Base-by-base conservation (phyloP, 2,888 invertebrate genomes). In the Ennomos quercinarius region DNA sequence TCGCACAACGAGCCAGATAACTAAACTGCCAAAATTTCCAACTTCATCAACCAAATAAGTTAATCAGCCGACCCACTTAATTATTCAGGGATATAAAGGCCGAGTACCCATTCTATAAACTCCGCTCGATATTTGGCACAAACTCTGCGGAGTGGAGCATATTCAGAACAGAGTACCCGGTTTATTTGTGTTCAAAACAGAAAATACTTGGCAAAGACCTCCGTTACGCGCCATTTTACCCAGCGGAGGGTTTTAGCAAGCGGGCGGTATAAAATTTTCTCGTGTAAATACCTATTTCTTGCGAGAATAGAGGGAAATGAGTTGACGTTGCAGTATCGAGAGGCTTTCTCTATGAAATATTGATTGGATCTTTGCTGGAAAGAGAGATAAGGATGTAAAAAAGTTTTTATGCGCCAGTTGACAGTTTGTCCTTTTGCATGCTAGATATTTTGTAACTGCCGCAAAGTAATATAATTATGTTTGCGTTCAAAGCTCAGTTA, bases 161-260 rank as follows among this genome's bases (percentile, higher is more conserved):
- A 71, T 77, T 74, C 74, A 71, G 73, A 71, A 73, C 79, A 78
- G 73, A 74, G 70, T 69, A 68, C 66, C 68, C 71, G 75, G 77
- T 81, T 80, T 79, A 80, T 77, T 73, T 71, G 72, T 73, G 73
- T 77, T 76, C 68, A 72, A 71, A 78, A 76, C 76, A 74, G 76
- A 77, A 78, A 80, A 77, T 81, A 75, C 74, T 79, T 76, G 77
- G 77, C 78, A 76, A 73, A 72, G 65, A 70, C 69, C 74, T 74
- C 58, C 45, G 61, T 63, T 63, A 67, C 63, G 54, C 65, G 62
- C 60, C 63, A 67, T 64, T 67, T 66, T 67, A 62, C 65, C 65
- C 64, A 45, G 61, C 54, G 56, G 66, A 67, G 70, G 64, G 66
- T 67, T 67, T 68, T 63, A 67, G 63, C 67, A 67, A 64, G 63